Base-by-base conservation (phyloP, 2,888 invertebrate species). In the Lepidocyrtoides sp. region DNA sequence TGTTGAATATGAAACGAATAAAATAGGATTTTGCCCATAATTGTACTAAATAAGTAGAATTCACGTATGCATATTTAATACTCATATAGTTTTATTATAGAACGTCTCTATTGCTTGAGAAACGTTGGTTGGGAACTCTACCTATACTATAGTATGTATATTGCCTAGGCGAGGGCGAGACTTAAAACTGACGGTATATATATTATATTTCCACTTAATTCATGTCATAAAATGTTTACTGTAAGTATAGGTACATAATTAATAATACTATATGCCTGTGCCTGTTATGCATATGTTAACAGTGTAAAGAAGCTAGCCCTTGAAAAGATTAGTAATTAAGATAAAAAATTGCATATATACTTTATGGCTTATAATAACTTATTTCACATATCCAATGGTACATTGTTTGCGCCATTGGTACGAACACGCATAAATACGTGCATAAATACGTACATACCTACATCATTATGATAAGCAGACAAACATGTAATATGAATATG, bases 251-350 rank as follows among this genome's bases (percentile, higher is more conserved):
- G 14, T 26, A 60, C 60, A 8, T 26, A 60, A 20, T 8, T 60
- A n/a, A 29, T 7, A 26, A 8, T 2, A 8, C 44, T 36, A 44
- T 44, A 44, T 44, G 1, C 2, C 14, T 44, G 10, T 44, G 44
- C n/a, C n/a, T n/a, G 4, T 41, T 41, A 60, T 29, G 12, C 12
- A 57, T 23, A 26, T 29, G 7, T 7, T 12, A 2, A n/a, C 60
- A 60, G 8, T 8, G 0, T 0, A 60, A 60, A 14, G 26, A 82
- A 17, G 54, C 41, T 87, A 79, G 77, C 79, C 66, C 88, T 69
- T 36, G 29, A 87, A 48, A 14, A 88, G 88, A 88, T 88, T n/a
- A 81, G 69, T 81, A 79, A 81, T 88, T 81, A 88, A 81, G 88
- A 88, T 88, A 32, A 54, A 26, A 79, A 75, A 60, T 85, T 29